Percentiles rank a stretch among this genome's conserved stretches.
phyloP scores from a whole-genome alignment of 2,888 invertebrate genomes.

The Blera fallax region DNA sequence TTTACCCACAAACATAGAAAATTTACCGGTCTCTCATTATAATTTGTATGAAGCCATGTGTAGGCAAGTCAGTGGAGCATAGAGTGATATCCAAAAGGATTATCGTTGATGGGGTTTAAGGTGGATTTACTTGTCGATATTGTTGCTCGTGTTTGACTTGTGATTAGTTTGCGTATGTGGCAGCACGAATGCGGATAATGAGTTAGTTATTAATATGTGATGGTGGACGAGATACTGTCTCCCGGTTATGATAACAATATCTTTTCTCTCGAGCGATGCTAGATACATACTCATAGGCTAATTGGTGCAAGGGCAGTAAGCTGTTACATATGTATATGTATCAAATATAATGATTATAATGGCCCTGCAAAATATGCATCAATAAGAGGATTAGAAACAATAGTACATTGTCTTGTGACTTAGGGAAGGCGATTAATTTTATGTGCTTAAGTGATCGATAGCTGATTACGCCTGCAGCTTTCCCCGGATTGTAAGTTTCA shows the following conservation, averaged over 20 bases:
- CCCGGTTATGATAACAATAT: not conserved
- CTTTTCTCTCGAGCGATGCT: not conserved
- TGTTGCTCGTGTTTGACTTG: slow-evolving; percentile 28
- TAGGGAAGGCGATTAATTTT: not conserved
- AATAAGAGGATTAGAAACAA: not conserved
- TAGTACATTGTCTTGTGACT: not conserved
- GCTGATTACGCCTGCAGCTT: not conserved
- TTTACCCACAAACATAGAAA: not conserved
- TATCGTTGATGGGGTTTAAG: slow-evolving; percentile 46
- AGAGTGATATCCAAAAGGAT: slow-evolving; percentile 43
- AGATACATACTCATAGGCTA: not conserved
- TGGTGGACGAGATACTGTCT: not conserved
- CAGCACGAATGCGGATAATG: slow-evolving; percentile 21
- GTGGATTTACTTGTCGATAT: slow-evolving; percentile 46
- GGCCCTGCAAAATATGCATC: not conserved
- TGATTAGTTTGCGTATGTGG: slow-evolving; percentile 9
- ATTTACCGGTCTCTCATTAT: slow-evolving; percentile 8
- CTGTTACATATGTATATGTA: not conserved
- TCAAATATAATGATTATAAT: not conserved
- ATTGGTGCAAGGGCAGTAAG: not conserved
- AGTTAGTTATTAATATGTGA: slow-evolving; percentile 14
- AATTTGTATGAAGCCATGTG: not conserved
- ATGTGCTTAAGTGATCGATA: not conserved
- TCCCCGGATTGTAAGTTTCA: not conserved
- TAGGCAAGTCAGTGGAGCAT: slow-evolving; percentile 2